Base-by-base conservation (phyloP, 2,888 invertebrate species). In the Ophioninae sp. region DNA sequence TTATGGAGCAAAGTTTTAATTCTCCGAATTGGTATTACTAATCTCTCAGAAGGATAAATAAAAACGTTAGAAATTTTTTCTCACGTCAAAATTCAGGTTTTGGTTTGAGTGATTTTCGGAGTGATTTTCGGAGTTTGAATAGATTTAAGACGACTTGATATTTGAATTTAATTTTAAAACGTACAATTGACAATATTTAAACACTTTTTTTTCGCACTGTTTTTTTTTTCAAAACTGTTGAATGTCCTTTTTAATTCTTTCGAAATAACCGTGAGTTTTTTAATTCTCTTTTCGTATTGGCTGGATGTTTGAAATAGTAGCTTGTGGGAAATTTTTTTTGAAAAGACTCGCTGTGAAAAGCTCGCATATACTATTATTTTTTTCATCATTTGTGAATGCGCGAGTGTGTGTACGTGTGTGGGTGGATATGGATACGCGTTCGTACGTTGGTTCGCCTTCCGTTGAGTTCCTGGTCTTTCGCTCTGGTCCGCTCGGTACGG, bases 401-500 rank as follows among this genome's bases (percentile, higher is more conserved):
- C 17, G 51, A 0, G 51, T 51, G 5, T 2, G 51, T 51, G 51
- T 51, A 13, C 13, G 51, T 10, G 10, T 51, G 51, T 51, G 51
- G 13, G 51, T 10, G 51, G 30, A 30, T 30, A 30, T 51, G 51
- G 51, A 17, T 51, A 13, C 23, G 13, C 51, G 56, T 71, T 23
- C 22, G 22, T 74, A 20, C 37, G 20, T 39, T n/a, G 17, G 44
- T 20, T 37, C 51, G 59, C 56, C 56, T 72, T 22, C 44, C 44
- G 39, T 56, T 51, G 75, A 56, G 64, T 69, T 74, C 67, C 56
- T 77, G 61, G 67, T 79, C 74, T 79, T 79, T 75, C 69, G 69
- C 64, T 69, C 74, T 69, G 67, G 59, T 81, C 69, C 58, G 61
- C 56, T 77, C 72, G 73, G 68, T 73, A 56, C 79, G n/a, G 68